These are phyloP conservation scores for Nymphalis polychloros DNA, from an alignment of 2,888 invertebrate genomes.

Conservation along the genomic window DNA sequence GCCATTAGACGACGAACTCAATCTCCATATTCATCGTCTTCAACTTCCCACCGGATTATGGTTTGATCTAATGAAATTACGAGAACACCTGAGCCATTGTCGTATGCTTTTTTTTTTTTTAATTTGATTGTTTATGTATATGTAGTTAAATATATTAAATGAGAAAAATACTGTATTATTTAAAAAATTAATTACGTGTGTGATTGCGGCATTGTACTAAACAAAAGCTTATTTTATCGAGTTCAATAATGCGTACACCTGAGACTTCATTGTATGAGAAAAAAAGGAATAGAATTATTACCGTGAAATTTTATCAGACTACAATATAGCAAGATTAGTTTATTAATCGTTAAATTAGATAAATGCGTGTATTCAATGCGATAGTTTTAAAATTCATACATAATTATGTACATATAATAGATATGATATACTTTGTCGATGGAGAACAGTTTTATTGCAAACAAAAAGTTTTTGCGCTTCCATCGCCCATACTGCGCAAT, in stretches of 20 bases:
- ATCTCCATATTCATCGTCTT: slow-evolving; percentile 39
- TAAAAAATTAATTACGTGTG: neutral
- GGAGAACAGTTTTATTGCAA: too few species aligned
- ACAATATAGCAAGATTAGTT: neutral
- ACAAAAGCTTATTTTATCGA: slow-evolving; percentile 11
- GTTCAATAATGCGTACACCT: slow-evolving; percentile 17
- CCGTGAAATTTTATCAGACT: slow-evolving; percentile 6
- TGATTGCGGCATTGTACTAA: neutral
- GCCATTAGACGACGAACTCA: slow-evolving; percentile 21
- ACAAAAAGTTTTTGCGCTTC: too few species aligned
- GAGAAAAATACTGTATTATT: neutral
- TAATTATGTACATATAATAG: too few species aligned
- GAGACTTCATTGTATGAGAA: slow-evolving; percentile 12
- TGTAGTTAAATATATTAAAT: neutral
- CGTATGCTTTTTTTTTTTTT: neutral
- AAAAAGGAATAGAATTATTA: slow-evolving; percentile 16
- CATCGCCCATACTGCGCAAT: too few species aligned
- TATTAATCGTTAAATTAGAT: too few species aligned
- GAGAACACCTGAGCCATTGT: neutral
- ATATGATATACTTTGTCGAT: too few species aligned
- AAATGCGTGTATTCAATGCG: too few species aligned
- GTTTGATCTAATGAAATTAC: slow-evolving; percentile 20
- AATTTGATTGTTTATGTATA: too few species aligned
- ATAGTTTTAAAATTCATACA: too few species aligned
- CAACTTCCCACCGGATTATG: slow-evolving; percentile 36